Base-by-base conservation (phyloP, 92 coral and sea anemone species). In the Parazoanthus swiftii region DNA sequence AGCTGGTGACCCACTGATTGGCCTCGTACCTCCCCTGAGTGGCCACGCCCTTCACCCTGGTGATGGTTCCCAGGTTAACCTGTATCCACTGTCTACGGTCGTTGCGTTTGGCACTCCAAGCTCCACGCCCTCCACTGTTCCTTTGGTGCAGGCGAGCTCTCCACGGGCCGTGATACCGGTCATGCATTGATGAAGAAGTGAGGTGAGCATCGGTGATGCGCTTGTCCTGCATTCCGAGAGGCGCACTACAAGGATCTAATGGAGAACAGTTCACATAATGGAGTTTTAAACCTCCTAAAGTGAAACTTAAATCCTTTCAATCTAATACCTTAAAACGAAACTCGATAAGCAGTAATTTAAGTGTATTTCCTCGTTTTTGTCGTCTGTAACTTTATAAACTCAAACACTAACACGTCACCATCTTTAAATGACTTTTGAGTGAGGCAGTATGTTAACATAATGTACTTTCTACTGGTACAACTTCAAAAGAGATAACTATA, bases 161-260 rank as follows among this genome's bases (percentile, higher is more conserved):
- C 98, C 95, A 95, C 8, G 95, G 98, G 20, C 94, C 94, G 82
- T 89, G 95, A 65, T 85, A 54, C 38, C 93, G 91, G 89, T 94
- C 88, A 81, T 91, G 90, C 92, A 92, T 88, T 59, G 94, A 94
- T 37, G 93, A 93, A 1, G 94, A 91, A 6, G 94, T 85, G 56
- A 93, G 43, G 93, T 90, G 94, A 23, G 92, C 90, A 26, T 82
- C 86, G 14, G 93, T 79, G 35, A 95, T 88, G 7, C 94, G 94
- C 78, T 91, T 82, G 89, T 95, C 98, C 89, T 92, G 91, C 90
- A 93, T 87, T 81, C 98, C 98, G 65, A 95, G 90, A 3, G 98
- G 94, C 20, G 93, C 82, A 63, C 81, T 92, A 33, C 98, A 95
- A 6, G 93, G 93, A 87, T 93, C 98, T 95, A 70, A 42, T 63